phyloP scores from a whole-genome alignment of 2,113 vertebrate species.

The Scartelaos histophorus region DNA sequence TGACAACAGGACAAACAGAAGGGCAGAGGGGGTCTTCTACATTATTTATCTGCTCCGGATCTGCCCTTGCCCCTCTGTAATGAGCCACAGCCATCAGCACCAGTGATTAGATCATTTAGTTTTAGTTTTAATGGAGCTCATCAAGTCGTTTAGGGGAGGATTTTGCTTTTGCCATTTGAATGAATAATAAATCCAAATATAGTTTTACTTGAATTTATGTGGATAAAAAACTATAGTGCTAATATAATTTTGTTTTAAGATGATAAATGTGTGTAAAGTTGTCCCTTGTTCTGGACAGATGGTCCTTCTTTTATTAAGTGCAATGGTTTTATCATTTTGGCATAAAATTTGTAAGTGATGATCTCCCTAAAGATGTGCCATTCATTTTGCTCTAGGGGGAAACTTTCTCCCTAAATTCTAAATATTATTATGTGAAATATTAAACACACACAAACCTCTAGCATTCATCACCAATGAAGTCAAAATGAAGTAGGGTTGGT shows the following conservation, averaged over 20 bases:
- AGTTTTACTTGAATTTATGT: not conserved
- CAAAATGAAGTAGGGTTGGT: too few species aligned
- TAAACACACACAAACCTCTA: too few species aligned
- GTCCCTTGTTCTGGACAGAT: not conserved
- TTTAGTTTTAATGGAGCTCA: not conserved
- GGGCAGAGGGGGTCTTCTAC: slow-evolving; percentile 7
- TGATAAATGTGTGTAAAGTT: not conserved
- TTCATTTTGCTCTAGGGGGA: too few species aligned
- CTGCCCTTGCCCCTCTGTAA: slow-evolving; percentile 7
- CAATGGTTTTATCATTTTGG: too few species aligned
- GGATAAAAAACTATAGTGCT: not conserved
- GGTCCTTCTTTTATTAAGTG: too few species aligned
- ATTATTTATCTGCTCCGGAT: slow-evolving; percentile 6
- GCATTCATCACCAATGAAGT: too few species aligned
- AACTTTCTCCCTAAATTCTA: too few species aligned
- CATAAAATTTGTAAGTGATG: too few species aligned
- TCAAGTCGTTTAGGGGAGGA: slow-evolving; percentile 4
- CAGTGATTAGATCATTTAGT: not conserved
- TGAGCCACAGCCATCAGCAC: slow-evolving; percentile 1
- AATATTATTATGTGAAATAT: too few species aligned
- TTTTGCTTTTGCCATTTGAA: not conserved
- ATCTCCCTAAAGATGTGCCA: too few species aligned
- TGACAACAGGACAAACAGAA: not conserved
- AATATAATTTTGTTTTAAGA: not conserved
- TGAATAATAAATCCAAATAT: not conserved